Evolutionary conservation across 1,140 invertebrate genomes (phyloP), one percentile per base, ranked within the genome.

Genomic region (Musca domestica): DNA sequence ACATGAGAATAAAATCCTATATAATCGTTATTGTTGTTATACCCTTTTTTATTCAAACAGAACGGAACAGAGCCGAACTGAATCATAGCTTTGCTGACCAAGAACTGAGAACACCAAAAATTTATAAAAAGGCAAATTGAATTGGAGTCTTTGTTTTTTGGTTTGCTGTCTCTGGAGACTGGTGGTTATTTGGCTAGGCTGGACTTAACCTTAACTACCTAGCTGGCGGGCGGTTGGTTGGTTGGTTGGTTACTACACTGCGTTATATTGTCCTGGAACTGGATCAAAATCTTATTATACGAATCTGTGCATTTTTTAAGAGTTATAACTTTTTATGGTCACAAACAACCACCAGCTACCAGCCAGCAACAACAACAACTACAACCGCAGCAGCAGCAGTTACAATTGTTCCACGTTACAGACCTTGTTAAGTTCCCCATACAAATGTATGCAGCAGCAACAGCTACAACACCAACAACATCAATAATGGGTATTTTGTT

Each of bases 251-350:
- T n/a, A 41, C 5, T 41, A 10, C 10, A 12, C 34, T 9, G 34
- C 34, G 34, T 41, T 41, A 10, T 41, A n/a, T 27, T 4, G 20
- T 56, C 23, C 22, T 56, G 22, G 52, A 56, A 56, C 22, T 56
- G 25, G 52, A 56, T 23, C 52, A 56, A 15, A 56, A 56, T 56
- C 52, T 27, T 56, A 27, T 56, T 56, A 56, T 56, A 27, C 23
- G 23, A 56, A 56, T 56, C 52, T 27, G 12, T 56, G n/a, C 23
- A 56, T 56, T 41, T 41, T 41, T 27, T 56, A 56, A 15, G 23
- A 56, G 23, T 15, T 27, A 56, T n/a, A 41, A 41, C 34, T 41
- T 41, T 41, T 41, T 41, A 41, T 41, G 34, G 34, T 41, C 34
- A 27, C 52, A 56, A 5, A 56, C 52, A 22, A 25, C 23, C 23